These are phyloP conservation scores for Prosopocoilus inquinatus DNA, from an alignment of 2,888 invertebrate species.

Conservation along the genomic window DNA sequence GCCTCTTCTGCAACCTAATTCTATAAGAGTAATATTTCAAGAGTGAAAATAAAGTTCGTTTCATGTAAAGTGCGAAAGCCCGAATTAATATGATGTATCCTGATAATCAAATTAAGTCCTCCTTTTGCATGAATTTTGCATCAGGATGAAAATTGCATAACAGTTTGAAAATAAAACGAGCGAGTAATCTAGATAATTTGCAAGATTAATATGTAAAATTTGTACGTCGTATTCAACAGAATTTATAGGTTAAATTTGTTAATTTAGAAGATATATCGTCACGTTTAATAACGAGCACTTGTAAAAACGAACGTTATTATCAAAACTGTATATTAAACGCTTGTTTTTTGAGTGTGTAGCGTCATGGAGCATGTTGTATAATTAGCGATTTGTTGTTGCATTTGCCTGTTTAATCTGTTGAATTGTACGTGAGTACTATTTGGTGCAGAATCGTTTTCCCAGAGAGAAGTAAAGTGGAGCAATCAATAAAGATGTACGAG, in stretches of 20 bases:
- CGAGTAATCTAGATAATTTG: not conserved
- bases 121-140: no score
- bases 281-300: not conserved
- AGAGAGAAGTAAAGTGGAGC: not conserved
- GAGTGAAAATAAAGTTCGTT: no score
- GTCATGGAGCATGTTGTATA: constrained; percentile 3
- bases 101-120: no score
- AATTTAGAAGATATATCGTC: constrained; percentile 1
- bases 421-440: not conserved
- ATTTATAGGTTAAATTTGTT: not conserved
- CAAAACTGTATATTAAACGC: constrained; percentile 11
- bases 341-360: constrained; percentile 5
- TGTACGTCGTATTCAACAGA: not conserved
- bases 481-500: not conserved
- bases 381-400: constrained; percentile 4
- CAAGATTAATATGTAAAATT: not conserved
- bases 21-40: no score
- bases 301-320: not conserved
- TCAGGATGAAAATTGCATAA: no score
- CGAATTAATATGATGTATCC: no score
- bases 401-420: constrained; percentile 2
- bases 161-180: no score
- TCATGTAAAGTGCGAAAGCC: no score
- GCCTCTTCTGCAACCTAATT: no score
- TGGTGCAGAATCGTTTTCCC: not conserved